These are phyloP conservation scores for Tachina grossa DNA, from an alignment of 2,888 invertebrate species.

Conservation along the genomic window DNA sequence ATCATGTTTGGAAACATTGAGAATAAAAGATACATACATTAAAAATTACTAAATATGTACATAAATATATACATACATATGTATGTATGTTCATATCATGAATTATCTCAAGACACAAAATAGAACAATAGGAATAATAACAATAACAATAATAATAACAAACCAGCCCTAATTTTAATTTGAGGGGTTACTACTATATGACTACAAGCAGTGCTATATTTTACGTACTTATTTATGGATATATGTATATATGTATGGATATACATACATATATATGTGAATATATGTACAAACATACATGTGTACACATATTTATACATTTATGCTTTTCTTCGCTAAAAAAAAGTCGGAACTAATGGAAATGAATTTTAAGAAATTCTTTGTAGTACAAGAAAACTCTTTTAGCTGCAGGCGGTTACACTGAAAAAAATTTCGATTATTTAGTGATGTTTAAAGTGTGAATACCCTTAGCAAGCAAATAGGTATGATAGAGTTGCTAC, in stretches of 20 bases:
- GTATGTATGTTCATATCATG: constrained; percentile 1
- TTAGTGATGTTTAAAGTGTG: constrained; percentile 40
- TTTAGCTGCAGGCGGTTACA: constrained; percentile 1
- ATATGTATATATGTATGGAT: background rate
- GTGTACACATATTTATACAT: background rate
- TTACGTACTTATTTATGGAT: background rate
- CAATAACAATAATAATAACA: constrained; percentile 31
- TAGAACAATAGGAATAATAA: constrained; percentile 28
- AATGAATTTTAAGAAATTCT: constrained; percentile 29
- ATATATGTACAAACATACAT: background rate
- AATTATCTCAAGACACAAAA: constrained; percentile 48
- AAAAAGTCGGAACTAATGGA: constrained; percentile 48
- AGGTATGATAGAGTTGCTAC: background rate
- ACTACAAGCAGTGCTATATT: constrained; percentile 22
- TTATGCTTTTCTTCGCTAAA: background rate
- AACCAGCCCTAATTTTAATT: constrained; percentile 59
- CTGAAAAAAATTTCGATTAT: constrained; percentile 16
- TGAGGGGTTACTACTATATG: constrained; percentile 56
- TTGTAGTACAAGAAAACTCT: background rate
- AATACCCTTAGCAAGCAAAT: background rate
- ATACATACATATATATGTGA: background rate
- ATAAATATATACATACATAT: background rate
- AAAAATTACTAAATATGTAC: background rate
- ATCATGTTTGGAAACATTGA: constrained; percentile 60
- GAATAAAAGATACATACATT: constrained; percentile 4